A percentile compares a stretch with the other conserved stretches of the same genome.
Conservation (phyloP, 2,797 vertebrate genomes). For the Taenioides sp. region DNA sequence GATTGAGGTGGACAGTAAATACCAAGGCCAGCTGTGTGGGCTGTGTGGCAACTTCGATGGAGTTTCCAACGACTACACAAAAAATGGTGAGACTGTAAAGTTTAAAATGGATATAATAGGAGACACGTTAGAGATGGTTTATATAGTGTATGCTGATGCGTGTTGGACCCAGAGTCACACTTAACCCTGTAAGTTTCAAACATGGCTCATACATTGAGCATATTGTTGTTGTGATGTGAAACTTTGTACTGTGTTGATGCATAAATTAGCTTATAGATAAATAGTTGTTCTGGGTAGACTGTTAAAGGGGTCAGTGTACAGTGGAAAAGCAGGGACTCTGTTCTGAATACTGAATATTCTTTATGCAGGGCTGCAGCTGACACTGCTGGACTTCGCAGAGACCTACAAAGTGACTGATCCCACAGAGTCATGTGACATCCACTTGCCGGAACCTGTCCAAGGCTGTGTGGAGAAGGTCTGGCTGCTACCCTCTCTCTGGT, state of each 20-base stretch:
- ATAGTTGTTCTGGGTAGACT: not conserved
- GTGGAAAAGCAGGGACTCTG: not conserved
- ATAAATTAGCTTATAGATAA: not conserved
- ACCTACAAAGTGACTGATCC: slow-evolving; percentile 74
- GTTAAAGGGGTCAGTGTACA: not conserved
- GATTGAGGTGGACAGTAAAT: slow-evolving; percentile 81
- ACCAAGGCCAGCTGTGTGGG: slow-evolving; percentile 79
- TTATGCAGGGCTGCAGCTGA: slow-evolving; percentile 65
- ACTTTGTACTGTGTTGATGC: no score
- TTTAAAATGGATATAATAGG: not conserved
- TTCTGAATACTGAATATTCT: not conserved
- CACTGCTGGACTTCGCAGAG: slow-evolving; percentile 72
- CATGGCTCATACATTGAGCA: not conserved
- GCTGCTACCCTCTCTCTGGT: not conserved
- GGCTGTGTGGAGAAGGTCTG: slow-evolving; percentile 65
- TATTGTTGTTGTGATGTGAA: not conserved
- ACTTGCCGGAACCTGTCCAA: not conserved
- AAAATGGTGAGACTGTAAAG: slow-evolving; percentile 58
- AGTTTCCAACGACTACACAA: slow-evolving; percentile 56
- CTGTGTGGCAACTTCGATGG: slow-evolving; percentile 86
- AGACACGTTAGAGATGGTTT: not conserved
- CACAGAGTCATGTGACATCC: slow-evolving; percentile 74
- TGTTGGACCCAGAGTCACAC: no score
- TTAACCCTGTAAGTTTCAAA: not conserved
- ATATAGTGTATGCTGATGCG: not conserved